Evolutionary conservation across 1,140 invertebrate genomes (phyloP).

Genomic region (Olivierus martensii): DNA sequence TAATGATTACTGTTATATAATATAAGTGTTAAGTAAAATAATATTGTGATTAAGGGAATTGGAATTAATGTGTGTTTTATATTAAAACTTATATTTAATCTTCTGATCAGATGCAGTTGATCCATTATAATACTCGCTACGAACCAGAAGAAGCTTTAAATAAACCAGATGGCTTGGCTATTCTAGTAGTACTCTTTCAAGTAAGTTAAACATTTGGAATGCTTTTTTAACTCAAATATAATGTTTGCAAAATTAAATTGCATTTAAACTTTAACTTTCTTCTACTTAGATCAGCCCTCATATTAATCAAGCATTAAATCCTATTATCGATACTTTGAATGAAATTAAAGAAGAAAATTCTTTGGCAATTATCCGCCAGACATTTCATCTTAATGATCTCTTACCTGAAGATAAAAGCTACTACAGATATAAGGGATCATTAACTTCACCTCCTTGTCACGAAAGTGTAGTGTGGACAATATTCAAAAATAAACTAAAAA

Average conservation of each 20-base stretch:
- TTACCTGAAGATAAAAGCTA: conserved; percentile 43
- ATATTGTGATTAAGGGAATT: too few species aligned
- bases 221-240: background rate
- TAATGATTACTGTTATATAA: background rate
- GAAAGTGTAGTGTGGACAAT: conserved; percentile 84
- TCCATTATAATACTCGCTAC: conserved; percentile 47
- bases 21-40: background rate
- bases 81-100: background rate
- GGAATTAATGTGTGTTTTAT: too few species aligned
- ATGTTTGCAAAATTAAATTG: conserved; percentile 12
- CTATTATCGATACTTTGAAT: conserved; percentile 32
- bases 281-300: conserved; percentile 24
- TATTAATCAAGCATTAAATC: conserved; percentile 47
- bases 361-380: conserved; percentile 30
- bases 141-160: conserved; percentile 38
- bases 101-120: conserved; percentile 45
- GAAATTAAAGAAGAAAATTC: conserved; percentile 20
- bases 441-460: conserved; percentile 80
- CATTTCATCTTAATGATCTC: conserved; percentile 34
- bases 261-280: conserved; percentile 20
- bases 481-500: conserved; percentile 52
- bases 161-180: conserved; percentile 47
- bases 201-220: conserved; percentile 28
- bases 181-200: conserved; percentile 51
- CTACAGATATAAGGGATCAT: conserved; percentile 66